Base-by-base conservation (phyloP, 2,113 vertebrate species). In the Peromyscus leucopus region DNA sequence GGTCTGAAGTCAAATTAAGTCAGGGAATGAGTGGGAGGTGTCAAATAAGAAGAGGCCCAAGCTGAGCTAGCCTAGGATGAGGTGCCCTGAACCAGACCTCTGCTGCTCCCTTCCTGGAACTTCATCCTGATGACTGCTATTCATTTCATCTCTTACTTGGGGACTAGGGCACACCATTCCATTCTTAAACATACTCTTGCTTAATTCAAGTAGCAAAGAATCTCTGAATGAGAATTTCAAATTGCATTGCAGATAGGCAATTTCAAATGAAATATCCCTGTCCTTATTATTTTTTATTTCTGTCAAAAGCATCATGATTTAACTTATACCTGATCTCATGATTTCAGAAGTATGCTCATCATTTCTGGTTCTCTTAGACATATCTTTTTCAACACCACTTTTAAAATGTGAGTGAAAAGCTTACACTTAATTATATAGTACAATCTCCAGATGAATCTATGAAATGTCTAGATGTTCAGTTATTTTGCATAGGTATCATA, bases 1-100 rank as follows among this genome's bases (percentile, higher is more conserved):
- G 75, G 11, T 59, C 48, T 51, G 71, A 93, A 95, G 63, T 61
- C 71, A 89, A 91, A 89, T 91, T 75, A 74, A 94, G 76, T 63
- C 28, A 79, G 48, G 75, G 90, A 31, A 96, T 88, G 57, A 93
- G 21, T 79, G 24, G 36, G 46, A 89, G 15, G 55, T 82, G 55
- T 76, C 72, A 36, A 96, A 26, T 87, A 90, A 90, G 92, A 89
- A 82, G 1, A 89, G 59, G 26, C 17, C n/a, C 72, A 67, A 48
- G 2, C 19, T 57, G 82, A 94, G 86, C 5, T 1, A 26, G 26
- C 5, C 39, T 46, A 4, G 46, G 17, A 92, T 95, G 86, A 90
- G 24, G 5, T 88, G 76, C 83, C 59, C 26, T 55, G 75, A 92
- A 26, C 63, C n/a, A 57, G 19, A 61, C 48, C 26, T 83, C n/a